Evolutionary conservation across 2,113 vertebrate genomes (phyloP).

Genomic region (Rhinichthys klamathensis): DNA sequence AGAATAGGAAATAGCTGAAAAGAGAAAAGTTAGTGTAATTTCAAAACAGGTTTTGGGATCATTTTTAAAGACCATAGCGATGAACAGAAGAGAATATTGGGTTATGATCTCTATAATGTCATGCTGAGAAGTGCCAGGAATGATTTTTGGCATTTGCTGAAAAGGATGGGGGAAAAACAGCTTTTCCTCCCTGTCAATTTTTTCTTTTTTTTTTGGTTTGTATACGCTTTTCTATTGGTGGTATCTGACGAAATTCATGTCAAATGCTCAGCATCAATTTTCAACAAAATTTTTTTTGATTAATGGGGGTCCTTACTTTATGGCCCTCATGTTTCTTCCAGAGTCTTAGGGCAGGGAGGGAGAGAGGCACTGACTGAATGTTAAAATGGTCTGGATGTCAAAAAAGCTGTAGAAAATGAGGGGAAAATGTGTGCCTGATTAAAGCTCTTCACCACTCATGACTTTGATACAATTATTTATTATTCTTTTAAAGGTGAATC

Average conservation of each 20-base stretch:
- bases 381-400: not conserved
- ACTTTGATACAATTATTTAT: not conserved
- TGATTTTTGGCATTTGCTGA: slow-evolving; percentile 26
- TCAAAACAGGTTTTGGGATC: not conserved
- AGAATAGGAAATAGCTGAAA: not conserved
- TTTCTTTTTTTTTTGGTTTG: not conserved
- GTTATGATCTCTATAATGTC: slow-evolving; percentile 30
- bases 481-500: not conserved
- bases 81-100: slow-evolving; percentile 18
- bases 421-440: not conserved
- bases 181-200: not conserved
- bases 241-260: not conserved
- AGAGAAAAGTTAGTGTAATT: slow-evolving; percentile 15
- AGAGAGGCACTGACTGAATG: not conserved
- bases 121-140: not conserved
- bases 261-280: slow-evolving; percentile 1
- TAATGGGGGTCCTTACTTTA: not conserved
- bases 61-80: not conserved
- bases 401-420: not conserved
- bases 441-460: slow-evolving; percentile 1
- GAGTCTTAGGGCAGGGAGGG: not conserved
- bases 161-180: not conserved
- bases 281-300: not conserved
- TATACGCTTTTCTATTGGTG: not conserved
- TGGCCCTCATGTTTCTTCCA: slow-evolving; percentile 11